Evolutionary conservation across 2,797 vertebrate genomes (phyloP).

Genomic region (Poecilia gillii): DNA sequence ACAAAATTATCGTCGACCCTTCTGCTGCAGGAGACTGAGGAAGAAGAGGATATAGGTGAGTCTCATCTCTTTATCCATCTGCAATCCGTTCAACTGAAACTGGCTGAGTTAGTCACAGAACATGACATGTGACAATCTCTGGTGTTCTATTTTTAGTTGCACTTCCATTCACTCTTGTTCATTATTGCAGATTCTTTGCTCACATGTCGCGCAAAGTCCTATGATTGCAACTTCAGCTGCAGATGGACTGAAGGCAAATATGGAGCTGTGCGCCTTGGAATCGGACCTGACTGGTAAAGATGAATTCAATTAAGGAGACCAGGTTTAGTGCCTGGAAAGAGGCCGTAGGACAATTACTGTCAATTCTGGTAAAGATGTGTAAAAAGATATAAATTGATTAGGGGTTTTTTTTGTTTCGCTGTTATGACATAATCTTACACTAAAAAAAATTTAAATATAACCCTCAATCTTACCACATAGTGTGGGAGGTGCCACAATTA

Average conservation of each 20-base stretch:
- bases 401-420: background rate
- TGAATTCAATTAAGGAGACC: background rate
- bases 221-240: conserved; percentile 77
- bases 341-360: background rate
- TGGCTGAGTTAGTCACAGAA: background rate
- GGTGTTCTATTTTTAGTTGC: background rate
- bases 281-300: conserved; percentile 71
- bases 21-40: conserved; percentile 59
- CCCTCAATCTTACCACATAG: background rate
- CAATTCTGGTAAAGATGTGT: background rate
- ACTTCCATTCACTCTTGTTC: background rate
- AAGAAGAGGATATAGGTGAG: conserved; percentile 48
- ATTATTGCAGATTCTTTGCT: conserved; percentile 61
- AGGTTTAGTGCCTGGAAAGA: background rate
- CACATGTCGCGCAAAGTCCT: conserved; percentile 74
- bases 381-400: background rate
- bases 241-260: conserved; percentile 18
- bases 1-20: conserved; percentile 56
- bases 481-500: background rate
- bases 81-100: background rate
- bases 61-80: conserved; percentile 5
- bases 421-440: background rate
- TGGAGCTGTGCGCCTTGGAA: conserved; percentile 62
- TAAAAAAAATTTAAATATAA: background rate
- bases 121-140: background rate